A percentile compares a stretch with the other conserved stretches of the same genome.
Evolutionary conservation across 92 coral and sea anemone genomes (phyloP).

Genomic region (Phymanthus crucifer): DNA sequence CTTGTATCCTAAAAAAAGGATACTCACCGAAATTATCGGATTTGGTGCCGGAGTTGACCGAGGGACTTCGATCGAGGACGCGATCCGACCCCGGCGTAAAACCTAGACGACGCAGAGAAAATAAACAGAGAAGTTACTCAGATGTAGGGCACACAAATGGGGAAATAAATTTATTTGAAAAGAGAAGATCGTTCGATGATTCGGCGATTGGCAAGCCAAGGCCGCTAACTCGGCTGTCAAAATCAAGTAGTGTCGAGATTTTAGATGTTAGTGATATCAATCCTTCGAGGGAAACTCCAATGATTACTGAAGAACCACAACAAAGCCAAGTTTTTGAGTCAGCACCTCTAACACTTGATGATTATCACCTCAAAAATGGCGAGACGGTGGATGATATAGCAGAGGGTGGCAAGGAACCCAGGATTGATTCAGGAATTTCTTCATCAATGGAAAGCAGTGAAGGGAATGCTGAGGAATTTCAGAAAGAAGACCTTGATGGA

Average conservation of each 20-base stretch:
- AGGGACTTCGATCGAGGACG: constrained; percentile 59
- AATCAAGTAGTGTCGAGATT: constrained; percentile 73
- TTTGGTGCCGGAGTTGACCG: constrained; percentile 69
- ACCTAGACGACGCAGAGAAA: constrained; percentile 26
- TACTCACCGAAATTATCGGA: constrained; percentile 68
- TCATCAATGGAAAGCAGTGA: constrained; percentile 42
- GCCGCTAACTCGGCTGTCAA: constrained; percentile 39
- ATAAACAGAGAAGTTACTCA: constrained; percentile 44
- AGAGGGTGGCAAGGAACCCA: constrained; percentile 12
- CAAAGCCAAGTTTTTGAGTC: constrained; percentile 16
- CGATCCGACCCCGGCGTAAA: constrained; percentile 79
- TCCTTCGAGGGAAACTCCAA: constrained; percentile 13
- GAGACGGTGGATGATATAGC: constrained; percentile 9
- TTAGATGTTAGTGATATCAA: constrained; percentile 34
- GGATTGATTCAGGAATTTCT: constrained; percentile 50
- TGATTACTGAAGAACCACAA: constrained; percentile 36
- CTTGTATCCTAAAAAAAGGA: constrained; percentile 38
- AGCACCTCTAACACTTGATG: constrained; percentile 2
- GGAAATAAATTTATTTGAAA: constrained; percentile 25
- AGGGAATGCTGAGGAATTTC: constrained; percentile 38
- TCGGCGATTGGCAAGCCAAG: constrained; percentile 48
- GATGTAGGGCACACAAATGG: constrained; percentile 42
- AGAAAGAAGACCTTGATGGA: constrained; percentile 18
- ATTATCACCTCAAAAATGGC: neutral
- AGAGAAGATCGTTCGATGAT: constrained; percentile 57